Evolutionary conservation across 2,797 vertebrate species (phyloP), one percentile per base, ranked within the genome.

Genomic region (Ceryle rudis): DNA sequence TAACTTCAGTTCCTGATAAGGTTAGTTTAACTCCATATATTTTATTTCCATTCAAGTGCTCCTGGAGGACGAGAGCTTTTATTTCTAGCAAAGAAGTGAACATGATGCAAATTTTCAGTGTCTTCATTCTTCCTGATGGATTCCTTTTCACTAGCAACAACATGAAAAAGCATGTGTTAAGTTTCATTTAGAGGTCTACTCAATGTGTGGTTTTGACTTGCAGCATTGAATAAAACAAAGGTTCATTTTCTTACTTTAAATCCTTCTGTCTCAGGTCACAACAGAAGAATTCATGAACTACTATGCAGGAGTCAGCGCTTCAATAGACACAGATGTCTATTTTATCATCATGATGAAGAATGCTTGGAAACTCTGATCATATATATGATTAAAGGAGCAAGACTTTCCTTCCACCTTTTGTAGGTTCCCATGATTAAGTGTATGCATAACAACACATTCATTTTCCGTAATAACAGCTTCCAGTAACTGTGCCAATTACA

Each of bases 281-380:
- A 97, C 96, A 21, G 98, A 99, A 57, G 98, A 99, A 94, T 99
- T 99, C 94, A 96, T 99, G 97, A 98, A 99, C 97, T 99, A 99
- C 98, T 99, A 99, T 11, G 98, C 99, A 1, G 98, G 98, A 8
- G 99, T 99, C 95, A 99, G 98, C 0, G 98, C 98, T 9, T 99
- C 98, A 46, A 98, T 99, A 54, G 98, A 99, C 86, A 98, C 98
- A 0, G 98, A 99, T 22, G 71, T 98, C 75, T 98, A 98, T 94
- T 98, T 98, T 69, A 98, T 98, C 44, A 0, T 98, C 96, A 98
- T 98, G 98, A 99, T 99, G 99, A 98, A 94, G 96, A 99, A 97
- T 0, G 98, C 98, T 77, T 99, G 99, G 98, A 98, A 98, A 89
- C 97, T 99, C 78, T 98, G 96, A 98, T 82, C 66, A 39, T 61